phyloP scores from a whole-genome alignment of 2,797 vertebrate species.

The Lepus townsendii region DNA sequence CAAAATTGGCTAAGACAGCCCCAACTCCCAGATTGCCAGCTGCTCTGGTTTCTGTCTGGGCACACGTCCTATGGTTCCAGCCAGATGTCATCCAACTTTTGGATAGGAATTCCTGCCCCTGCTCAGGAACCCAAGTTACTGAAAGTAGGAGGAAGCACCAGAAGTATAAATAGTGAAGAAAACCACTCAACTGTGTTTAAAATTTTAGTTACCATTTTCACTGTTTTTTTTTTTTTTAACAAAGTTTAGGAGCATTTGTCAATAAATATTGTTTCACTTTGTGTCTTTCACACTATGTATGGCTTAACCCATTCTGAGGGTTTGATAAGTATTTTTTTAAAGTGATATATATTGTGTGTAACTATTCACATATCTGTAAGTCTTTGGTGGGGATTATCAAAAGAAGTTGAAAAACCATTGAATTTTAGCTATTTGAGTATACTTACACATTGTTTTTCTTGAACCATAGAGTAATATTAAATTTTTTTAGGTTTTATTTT shows the following conservation, averaged over 20 bases:
- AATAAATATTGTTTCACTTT: background rate
- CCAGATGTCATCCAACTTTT: constrained; percentile 61
- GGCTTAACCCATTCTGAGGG: background rate
- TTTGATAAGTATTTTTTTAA: constrained; percentile 1
- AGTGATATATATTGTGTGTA: background rate
- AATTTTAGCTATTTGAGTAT: background rate
- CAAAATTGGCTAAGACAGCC: constrained; percentile 64
- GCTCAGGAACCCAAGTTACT: constrained; percentile 9
- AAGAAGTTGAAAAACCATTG: constrained; percentile 12
- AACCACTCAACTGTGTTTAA: background rate
- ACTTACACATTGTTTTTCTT: background rate
- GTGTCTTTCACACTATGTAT: background rate
- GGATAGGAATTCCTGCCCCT: constrained; percentile 43
- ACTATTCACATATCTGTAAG: background rate
- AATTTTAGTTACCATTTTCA: constrained; percentile 53
- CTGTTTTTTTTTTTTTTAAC: background rate
- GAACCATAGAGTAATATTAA: background rate
- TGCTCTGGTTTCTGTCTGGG: constrained; percentile 76
- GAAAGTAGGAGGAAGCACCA: constrained; percentile 29
- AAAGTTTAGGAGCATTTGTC: background rate
- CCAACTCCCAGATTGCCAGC: background rate
- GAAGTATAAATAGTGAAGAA: constrained; percentile 33
- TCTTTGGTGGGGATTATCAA: background rate
- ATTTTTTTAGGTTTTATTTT: background rate
- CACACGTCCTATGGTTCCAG: constrained; percentile 59